phyloP scores from a whole-genome alignment of 2,888 invertebrate genomes.

The Calliopum simillimum region DNA sequence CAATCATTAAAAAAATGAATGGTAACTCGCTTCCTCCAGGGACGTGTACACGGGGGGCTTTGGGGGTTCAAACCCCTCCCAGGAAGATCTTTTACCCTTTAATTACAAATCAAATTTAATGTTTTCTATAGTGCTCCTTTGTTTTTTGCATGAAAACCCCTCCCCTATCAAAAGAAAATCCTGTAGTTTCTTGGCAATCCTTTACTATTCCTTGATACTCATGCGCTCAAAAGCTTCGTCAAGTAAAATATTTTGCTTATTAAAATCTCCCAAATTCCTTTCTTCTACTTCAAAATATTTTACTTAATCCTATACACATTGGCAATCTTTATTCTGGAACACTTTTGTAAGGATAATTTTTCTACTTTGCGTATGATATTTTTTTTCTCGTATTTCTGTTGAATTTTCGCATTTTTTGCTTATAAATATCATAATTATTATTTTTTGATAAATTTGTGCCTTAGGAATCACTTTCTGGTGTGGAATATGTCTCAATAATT shows the following conservation, averaged over 20 bases:
- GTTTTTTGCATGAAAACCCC: too few species aligned
- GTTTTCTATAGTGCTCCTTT: too few species aligned
- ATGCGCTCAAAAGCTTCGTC: constrained; percentile 2
- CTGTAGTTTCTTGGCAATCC: background rate
- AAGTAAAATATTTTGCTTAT: too few species aligned
- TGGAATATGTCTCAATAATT: background rate
- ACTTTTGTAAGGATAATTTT: constrained; percentile 21
- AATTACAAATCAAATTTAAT: too few species aligned
- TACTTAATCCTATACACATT: constrained; percentile 34
- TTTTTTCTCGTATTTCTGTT: constrained; percentile 27
- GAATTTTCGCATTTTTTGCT: background rate
- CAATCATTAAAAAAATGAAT: too few species aligned
- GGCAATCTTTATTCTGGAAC: constrained; percentile 32
- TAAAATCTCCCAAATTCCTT: constrained; percentile 23
- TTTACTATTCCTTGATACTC: too few species aligned
- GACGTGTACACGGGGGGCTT: too few species aligned
- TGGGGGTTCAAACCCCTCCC: too few species aligned
- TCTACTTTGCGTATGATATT: constrained; percentile 32
- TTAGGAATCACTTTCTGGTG: background rate
- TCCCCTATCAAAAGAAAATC: constrained; percentile 25
- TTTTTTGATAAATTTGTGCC: background rate
- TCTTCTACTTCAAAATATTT: constrained; percentile 17
- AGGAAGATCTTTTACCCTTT: too few species aligned
- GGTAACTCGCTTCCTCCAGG: too few species aligned
- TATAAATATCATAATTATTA: background rate